Percentiles rank a stretch among this genome's conserved stretches.
These are phyloP conservation scores for Tretioscincus oriximinensis DNA, from an alignment of 2,113 vertebrate species.

Conservation along the genomic window DNA sequence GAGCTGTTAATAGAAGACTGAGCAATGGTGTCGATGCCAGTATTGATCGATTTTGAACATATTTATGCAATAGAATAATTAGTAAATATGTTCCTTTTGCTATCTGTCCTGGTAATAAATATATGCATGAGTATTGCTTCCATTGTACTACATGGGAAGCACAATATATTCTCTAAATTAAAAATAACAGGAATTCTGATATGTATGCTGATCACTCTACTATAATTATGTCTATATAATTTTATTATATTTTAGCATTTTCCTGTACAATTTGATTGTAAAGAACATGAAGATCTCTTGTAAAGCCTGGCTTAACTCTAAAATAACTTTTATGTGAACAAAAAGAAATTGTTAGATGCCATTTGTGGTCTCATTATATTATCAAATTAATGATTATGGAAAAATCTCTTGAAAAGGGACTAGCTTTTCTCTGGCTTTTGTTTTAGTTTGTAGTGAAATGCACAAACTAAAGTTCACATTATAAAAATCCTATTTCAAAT, in stretches of 20 bases:
- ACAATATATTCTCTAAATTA: conserved; percentile 3
- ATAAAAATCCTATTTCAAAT: too few species aligned
- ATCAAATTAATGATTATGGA: not conserved
- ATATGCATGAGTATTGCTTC: not conserved
- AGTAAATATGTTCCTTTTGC: not conserved
- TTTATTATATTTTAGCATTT: conserved; percentile 12
- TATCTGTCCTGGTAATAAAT: not conserved
- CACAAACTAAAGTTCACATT: too few species aligned
- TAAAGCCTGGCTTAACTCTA: not conserved
- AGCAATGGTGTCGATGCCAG: not conserved
- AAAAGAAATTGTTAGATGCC: not conserved
- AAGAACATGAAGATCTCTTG: conserved; percentile 10
- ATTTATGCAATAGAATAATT: not conserved
- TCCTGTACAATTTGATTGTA: conserved; percentile 5
- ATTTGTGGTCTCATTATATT: conserved; percentile 14
- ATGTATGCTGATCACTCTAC: conserved; percentile 6
- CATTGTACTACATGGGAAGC: not conserved
- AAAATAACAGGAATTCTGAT: not conserved
- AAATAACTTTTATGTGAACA: not conserved
- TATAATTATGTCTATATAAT: not conserved
- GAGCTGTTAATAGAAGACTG: not conserved
- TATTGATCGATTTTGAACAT: not conserved
- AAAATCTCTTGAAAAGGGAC: not conserved
- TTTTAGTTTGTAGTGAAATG: too few species aligned
- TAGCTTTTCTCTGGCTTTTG: too few species aligned